Base-by-base conservation (phyloP, 1,140 invertebrate species). In the Acyrthosiphon pisum region DNA sequence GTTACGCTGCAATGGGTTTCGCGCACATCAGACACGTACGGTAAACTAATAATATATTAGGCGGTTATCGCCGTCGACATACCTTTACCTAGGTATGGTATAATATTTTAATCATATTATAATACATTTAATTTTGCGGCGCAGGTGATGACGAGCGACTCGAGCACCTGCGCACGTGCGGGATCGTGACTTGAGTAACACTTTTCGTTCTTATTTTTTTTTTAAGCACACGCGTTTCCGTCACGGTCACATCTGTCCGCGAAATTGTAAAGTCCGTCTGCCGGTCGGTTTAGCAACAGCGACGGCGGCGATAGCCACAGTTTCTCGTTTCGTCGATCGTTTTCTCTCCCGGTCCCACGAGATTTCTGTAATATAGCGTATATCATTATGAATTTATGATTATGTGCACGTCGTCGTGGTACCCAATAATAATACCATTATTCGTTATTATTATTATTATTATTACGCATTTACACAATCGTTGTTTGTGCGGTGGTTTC, bases 41-140 rank as follows among this genome's bases (percentile, higher is more conserved):
- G 35, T 41, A 11, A 41, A 83, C 22, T 83, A 41, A 46, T 86
- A 86, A 86, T 30, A 23, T 41, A 41, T 41, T 26, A 83, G 6
- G 22, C 35, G 81, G 35, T 83, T 22, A 37, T 83, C 20, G 60
- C 30, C 60, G n/a, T 76, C 30, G 14, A n/a, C 60, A n/a, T 76
- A 76, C 30, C 30, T 76, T n/a, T 76, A 18, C 30, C 60, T 60
- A 0, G 48, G 48, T 48, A 44, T n/a, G 48, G 48, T 14, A n/a
- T n/a, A 68, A 76, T 76, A 76, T 76, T 76, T 76, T 76, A 76
- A 76, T 68, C 30, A n/a, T 68, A 68, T 30, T 68, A 68, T 68
- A 18, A n/a, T 76, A n/a, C 30, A 18, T 76, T 76, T 6, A 76
- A 76, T 76, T 76, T 14, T 2, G 60, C 60, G 60, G n/a, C 60